Percentiles rank a stretch among this genome's conserved stretches.
Evolutionary conservation across 2,888 invertebrate genomes (phyloP).

Genomic region (Myopa testacea): DNA sequence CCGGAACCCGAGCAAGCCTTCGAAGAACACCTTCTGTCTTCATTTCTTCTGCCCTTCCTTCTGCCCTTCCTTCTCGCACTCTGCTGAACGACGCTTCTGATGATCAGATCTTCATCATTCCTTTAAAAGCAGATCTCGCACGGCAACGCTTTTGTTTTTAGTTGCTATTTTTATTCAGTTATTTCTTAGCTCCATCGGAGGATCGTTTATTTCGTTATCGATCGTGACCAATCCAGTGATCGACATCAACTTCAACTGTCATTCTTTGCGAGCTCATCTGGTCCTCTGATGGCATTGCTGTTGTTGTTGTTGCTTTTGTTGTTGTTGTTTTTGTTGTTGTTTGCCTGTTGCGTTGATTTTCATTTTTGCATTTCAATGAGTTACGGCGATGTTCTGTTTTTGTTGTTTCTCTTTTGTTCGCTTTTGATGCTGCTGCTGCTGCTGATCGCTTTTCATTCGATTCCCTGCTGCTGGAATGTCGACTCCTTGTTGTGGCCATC

Average conservation of each 20-base stretch:
- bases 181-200: conserved; percentile 3
- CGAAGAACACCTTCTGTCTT: not conserved
- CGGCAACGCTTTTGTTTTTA: conserved; percentile 3
- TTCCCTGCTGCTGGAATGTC: not conserved
- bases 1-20: not conserved
- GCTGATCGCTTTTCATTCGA: not conserved
- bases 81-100: not conserved
- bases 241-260: conserved; percentile 32
- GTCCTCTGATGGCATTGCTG: not conserved
- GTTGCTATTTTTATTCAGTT: conserved; percentile 3
- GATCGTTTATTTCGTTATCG: conserved; percentile 30
- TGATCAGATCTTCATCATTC: conserved; percentile 7
- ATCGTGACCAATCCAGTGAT: conserved; percentile 25
- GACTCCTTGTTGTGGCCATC: not conserved
- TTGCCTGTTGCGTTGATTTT: conserved; percentile 7
- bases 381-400: conserved; percentile 27
- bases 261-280: not conserved
- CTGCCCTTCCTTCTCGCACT: not conserved
- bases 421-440: too few species aligned
- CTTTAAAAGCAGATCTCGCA: not conserved
- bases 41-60: not conserved
- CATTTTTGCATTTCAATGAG: conserved; percentile 33
- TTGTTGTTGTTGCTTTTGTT: not conserved
- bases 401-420: not conserved
- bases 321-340: not conserved